Percentiles rank a stretch among this genome's conserved stretches.
Conservation (phyloP, 2,113 vertebrate genomes). For the Notothenia coriiceps region DNA sequence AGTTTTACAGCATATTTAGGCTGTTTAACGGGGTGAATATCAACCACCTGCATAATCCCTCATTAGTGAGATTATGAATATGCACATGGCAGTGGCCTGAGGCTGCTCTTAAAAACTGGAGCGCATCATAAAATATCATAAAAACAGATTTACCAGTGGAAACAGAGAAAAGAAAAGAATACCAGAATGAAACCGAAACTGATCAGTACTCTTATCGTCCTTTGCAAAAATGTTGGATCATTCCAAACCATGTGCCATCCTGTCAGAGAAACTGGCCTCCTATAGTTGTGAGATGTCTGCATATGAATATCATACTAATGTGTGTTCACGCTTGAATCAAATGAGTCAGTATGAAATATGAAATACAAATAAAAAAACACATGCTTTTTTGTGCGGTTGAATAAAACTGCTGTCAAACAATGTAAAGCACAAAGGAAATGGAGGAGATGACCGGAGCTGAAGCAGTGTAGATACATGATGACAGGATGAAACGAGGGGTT, state of each 20-base stretch:
- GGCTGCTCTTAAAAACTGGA: conserved; percentile 8
- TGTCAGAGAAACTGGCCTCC: neutral
- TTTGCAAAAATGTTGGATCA: neutral
- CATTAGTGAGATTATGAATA: neutral
- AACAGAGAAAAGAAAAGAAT: neutral
- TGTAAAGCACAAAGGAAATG: neutral
- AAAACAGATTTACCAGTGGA: neutral
- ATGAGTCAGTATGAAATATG: neutral
- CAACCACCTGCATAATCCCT: neutral
- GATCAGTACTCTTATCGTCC: neutral
- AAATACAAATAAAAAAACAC: neutral
- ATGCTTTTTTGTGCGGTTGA: neutral
- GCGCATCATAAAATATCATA: neutral
- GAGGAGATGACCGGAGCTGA: conserved; percentile 13
- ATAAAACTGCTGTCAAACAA: neutral
- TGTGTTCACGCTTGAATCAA: neutral
- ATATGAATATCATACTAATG: neutral
- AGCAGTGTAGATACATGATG: conserved; percentile 9
- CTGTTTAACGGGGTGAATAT: neutral
- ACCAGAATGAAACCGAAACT: neutral
- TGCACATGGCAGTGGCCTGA: neutral
- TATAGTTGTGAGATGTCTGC: no score
- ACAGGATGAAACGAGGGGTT: neutral
- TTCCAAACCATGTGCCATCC: neutral
- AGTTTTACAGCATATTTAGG: no score